A percentile compares a stretch with the other conserved stretches of the same genome.
Evolutionary conservation across 2,113 vertebrate species (phyloP).

Genomic region (Chrysemys picta): DNA sequence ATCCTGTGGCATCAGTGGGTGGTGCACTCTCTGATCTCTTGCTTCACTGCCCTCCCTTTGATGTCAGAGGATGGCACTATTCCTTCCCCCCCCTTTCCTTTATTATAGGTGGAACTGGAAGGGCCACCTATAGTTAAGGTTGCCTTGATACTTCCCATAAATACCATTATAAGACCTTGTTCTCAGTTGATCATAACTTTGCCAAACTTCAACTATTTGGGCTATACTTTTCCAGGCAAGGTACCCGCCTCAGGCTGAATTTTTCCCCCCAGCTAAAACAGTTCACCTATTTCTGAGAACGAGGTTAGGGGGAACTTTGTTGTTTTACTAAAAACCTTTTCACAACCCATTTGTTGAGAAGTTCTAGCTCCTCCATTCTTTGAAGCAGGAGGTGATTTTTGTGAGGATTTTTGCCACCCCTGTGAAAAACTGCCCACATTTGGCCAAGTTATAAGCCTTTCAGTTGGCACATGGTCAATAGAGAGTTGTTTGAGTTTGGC

Average conservation of each 20-base stretch:
- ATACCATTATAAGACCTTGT: no score
- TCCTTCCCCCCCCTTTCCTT: background rate
- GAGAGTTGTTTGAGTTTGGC: background rate
- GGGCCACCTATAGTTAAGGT: background rate
- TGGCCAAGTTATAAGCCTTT: background rate
- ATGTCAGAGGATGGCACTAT: background rate
- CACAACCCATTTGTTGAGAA: background rate
- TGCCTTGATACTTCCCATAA: background rate
- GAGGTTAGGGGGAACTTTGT: background rate
- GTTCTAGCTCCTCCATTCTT: background rate
- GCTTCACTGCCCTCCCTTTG: background rate
- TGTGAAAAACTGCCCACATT: background rate
- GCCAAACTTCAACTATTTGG: background rate
- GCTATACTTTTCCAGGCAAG: background rate
- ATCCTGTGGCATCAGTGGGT: background rate
- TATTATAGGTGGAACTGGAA: background rate
- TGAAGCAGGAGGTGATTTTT: background rate
- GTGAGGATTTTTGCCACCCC: background rate
- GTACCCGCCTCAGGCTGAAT: no score
- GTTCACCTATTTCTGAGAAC: background rate
- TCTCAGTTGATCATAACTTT: no score
- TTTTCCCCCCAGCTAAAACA: background rate
- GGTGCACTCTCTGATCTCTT: background rate
- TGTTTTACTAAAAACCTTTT: background rate
- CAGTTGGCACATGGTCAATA: background rate